phyloP scores from a whole-genome alignment of 2,113 vertebrate species.

The Antigone vipio region DNA sequence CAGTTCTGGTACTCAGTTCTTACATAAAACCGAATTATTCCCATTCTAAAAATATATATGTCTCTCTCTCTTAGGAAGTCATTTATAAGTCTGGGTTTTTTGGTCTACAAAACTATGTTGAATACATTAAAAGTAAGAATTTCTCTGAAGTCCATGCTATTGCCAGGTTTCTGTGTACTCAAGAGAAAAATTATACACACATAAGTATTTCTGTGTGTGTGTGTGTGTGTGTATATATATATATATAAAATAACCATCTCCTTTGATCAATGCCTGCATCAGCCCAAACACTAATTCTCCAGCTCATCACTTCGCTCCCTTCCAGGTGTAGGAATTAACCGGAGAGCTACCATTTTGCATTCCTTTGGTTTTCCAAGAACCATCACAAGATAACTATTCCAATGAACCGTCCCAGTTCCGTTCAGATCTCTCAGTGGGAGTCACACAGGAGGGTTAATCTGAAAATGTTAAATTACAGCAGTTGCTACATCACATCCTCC shows the following conservation, averaged over 20 bases:
- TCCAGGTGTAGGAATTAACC: not conserved
- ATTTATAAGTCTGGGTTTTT: not conserved
- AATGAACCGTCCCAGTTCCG: accelerated
- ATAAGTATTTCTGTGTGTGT: no score
- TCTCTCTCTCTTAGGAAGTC: not conserved
- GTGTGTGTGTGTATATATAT: not conserved
- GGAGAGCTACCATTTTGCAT: not conserved
- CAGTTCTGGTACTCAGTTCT: not conserved
- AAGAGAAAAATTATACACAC: not conserved
- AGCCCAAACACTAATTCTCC: not conserved
- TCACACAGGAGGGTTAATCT: not conserved
- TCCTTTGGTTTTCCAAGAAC: not conserved
- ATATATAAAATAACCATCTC: not conserved
- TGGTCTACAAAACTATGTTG: not conserved
- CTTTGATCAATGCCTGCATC: not conserved
- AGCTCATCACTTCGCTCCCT: not conserved
- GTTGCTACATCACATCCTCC: not conserved
- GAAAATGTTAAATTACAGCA: not conserved
- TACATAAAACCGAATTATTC: not conserved
- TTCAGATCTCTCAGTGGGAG: not conserved
- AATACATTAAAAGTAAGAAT: not conserved
- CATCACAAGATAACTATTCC: not conserved
- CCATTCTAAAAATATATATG: accelerated
- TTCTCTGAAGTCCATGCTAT: not conserved
- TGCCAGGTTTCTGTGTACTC: not conserved